phyloP scores from a whole-genome alignment of 2,797 vertebrate species.

The Oryzias dopingdopingensis region DNA sequence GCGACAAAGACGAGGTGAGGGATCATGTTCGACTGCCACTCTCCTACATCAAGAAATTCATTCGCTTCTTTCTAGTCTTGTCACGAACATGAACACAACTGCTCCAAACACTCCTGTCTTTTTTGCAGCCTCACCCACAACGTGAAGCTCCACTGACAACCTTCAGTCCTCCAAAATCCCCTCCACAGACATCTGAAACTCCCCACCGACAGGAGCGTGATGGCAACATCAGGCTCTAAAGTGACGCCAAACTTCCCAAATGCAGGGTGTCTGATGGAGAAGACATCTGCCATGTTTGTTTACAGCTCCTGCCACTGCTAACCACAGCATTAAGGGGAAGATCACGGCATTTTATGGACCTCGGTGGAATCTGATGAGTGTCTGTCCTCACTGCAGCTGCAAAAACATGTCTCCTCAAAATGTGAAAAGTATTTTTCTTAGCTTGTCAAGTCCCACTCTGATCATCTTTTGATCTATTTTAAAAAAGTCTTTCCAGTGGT shows the following conservation, averaged over 20 bases:
- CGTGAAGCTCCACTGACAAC: background rate
- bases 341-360: background rate
- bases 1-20: conserved; percentile 32
- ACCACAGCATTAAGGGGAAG: background rate
- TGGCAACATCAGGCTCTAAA: background rate
- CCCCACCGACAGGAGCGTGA: background rate
- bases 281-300: background rate
- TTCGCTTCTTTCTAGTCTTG: conserved; percentile 28
- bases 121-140: background rate
- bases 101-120: background rate
- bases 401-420: background rate
- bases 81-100: conserved; percentile 35
- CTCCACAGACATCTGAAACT: background rate
- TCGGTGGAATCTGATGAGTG: background rate
- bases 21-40: conserved; percentile 31
- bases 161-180: background rate
- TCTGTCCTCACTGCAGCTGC: no score
- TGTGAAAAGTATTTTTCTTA: background rate
- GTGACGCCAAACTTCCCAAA: background rate
- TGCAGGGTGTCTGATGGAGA: background rate
- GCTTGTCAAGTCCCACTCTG: background rate
- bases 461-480: background rate
- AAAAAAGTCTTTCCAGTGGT: no score
- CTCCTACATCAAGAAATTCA: conserved; percentile 34
- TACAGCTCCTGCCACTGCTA: background rate